A percentile compares a stretch with the other conserved stretches of the same genome.
Conservation (phyloP, 2,888 invertebrate species). For the Cremastobaeus sp. region DNA sequence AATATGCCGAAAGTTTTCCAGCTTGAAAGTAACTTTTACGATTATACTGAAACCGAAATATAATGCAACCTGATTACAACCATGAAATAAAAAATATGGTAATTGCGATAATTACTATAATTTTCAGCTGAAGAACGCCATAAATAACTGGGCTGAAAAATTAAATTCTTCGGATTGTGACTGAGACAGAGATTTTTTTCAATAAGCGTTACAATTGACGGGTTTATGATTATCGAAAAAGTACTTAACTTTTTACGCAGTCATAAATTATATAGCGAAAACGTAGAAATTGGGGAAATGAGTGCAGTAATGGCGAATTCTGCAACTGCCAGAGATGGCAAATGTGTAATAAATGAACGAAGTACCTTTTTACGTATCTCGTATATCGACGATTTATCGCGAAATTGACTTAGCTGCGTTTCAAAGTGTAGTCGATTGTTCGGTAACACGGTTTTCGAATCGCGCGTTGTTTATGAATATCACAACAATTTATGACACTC, state of each 20-base stretch:
- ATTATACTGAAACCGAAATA: no score
- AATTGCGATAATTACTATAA: no score
- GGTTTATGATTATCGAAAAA: slow-evolving; percentile 54
- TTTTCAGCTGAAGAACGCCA: no score
- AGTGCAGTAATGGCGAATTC: slow-evolving; percentile 52
- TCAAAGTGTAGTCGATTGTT: slow-evolving; percentile 51
- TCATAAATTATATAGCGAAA: slow-evolving; percentile 54
- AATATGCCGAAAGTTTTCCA: no score
- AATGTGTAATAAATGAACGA: slow-evolving; percentile 57
- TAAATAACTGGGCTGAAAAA: no score
- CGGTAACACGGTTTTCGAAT: slow-evolving; percentile 51
- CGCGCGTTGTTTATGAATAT: slow-evolving; percentile 56
- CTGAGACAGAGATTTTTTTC: slow-evolving; percentile 40
- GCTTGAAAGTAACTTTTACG: no score
- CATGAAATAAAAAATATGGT: no score
- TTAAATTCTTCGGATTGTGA: slow-evolving; percentile 18
- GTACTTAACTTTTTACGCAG: slow-evolving; percentile 55
- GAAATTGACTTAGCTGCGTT: slow-evolving; percentile 57
- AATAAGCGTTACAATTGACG: slow-evolving; percentile 38
- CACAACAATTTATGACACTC: slow-evolving; percentile 49
- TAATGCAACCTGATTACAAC: no score
- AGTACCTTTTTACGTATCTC: slow-evolving; percentile 61
- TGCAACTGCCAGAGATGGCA: slow-evolving; percentile 38
- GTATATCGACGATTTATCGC: slow-evolving; percentile 56
- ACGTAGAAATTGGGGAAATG: slow-evolving; percentile 58